Base-by-base conservation (phyloP, 92 coral and sea anemone species). In the Umimayanthus chanpuru region DNA sequence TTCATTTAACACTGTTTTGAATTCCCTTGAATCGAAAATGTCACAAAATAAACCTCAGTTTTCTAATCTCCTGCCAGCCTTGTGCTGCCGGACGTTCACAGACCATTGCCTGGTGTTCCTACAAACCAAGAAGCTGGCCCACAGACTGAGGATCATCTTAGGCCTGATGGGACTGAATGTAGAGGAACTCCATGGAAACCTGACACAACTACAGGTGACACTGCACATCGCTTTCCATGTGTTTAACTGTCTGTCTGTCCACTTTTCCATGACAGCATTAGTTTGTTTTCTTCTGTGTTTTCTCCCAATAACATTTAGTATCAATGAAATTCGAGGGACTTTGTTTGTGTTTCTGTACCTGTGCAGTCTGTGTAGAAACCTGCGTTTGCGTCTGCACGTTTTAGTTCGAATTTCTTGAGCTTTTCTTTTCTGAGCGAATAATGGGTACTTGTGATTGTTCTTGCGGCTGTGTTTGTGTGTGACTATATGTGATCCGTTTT, bases 101-200 rank as follows among this genome's bases (percentile, higher is more conserved):
- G 99, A 95, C 76, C 98, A 97, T 67, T 97, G 99, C 75, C 88
- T 97, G 43, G 92, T 97, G 61, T 97, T 97, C 80, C 87, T 93
- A 65, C 96, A 94, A 90, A 97, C 99, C 3, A 97, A 95, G 87
- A 88, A 88, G 85, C 92, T 89, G 47, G 99, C 98, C 14, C 99
- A 97, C 90, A 92, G 94, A 47, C 88, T 97, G 47, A 81, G 99
- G 85, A 97, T 97, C 56, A 85, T 91, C 71, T 86, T 97, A 3
- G 99, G 99, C 11, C 92, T 97, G 23, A 39, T 94, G 89, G 99
- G 98, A 23, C 91, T 97, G 71, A 94, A 78, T 79, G 98, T 92
- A 29, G 99, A 95, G 0, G 99, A 97, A 88, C 96, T 97, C 2
- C 99, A 97, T 86, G 99, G 99, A 20, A 97, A 97, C 92, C 87